Base-by-base conservation (phyloP, 2,113 vertebrate genomes). In the Rattus norvegicus region DNA sequence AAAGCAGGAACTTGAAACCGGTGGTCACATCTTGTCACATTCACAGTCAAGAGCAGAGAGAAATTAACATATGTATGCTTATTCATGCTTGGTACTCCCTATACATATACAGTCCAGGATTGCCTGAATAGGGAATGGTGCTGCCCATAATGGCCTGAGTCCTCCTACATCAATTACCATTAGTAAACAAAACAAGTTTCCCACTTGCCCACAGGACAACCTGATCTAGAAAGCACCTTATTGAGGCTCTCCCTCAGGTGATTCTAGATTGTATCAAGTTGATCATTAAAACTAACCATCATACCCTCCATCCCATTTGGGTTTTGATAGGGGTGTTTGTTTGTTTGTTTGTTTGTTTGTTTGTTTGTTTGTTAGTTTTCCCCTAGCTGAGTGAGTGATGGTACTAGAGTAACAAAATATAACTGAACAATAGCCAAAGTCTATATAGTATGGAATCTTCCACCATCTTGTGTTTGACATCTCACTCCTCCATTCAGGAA, bases 371-470 rank as follows among this genome's bases (percentile, higher is more conserved):
- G 43, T 43, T 43, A 43, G 43, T 43, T 43, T 43, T 76, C 54
- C 73, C 43, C n/a, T 19, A 0, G 56, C 47, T 39, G 24, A 33
- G 30, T 30, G 9, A 30, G 20, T 24, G 52, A 26, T 19, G 61
- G 33, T 13, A 20, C 36, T 39, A 36, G 28, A n/a, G 5, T 28
- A 88, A 24, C 4, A n/a, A 70, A 65, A 8, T 39, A 4, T 73
- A 22, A n/a, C 36, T 67, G 77, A 70, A 10, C 30, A 83, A 28
- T 47, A 22, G 10, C 63, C 70, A 7, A 11, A 9, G 67, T 36
- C 47, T 67, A 0, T 17, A 0, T 17, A n/a, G 61, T 19, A 7
- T 52, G 76, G 33, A 33, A 52, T 39, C 12, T 0, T 17, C 39
- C 13, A 14, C 69, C 56, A 0, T 13, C 52, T 4, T 56, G n/a